Base-by-base conservation (phyloP, 2,888 invertebrate species). In the Drosophila rubida region DNA sequence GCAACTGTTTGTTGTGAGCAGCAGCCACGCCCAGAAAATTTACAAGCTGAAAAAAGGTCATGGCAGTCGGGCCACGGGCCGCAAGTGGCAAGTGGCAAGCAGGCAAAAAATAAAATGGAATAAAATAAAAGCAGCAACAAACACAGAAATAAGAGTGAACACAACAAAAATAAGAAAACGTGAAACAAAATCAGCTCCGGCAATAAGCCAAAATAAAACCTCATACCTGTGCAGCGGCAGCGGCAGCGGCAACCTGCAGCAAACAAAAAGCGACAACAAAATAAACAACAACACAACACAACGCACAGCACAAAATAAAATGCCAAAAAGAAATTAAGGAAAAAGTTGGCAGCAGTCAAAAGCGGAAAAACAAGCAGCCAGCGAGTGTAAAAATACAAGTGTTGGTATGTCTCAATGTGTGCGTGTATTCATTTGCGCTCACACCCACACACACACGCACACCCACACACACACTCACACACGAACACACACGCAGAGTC, bases 171-270 rank as follows among this genome's bases (percentile, higher is more conserved):
- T 55, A 70, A 58, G 58, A 59, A 72, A 75, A 75, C 59, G 68
- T 61, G 55, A 64, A 65, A 54, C 51, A 65, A 72, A 83, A 80
- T 82, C 80, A 75, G 60, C 78, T 60, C 50, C 67, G 74, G 63
- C 75, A 71, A 73, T 68, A 75, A 72, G 77, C 85, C 75, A 82
- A 85, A 83, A 83, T 76, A 85, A 80, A 76, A 75, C 72, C 80
- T 60, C 79, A 73, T 68, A 83, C 83, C 85, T 84, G 82, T 50
- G 63, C 22, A 25, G 32, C 25, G 27, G 30, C 30, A 30, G 9
- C 30, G 11, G 11, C n/a, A 27, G 8, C 2, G 16, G 22, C 57
- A 69, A 69, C 61, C 48, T 66, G 67, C 59, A 55, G 51, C 54
- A 67, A 66, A 46, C 13, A 27, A 53, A 49, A 60, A 27, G 37